Conservation (phyloP, 2,113 vertebrate species). For the Dascyllus trimaculatus region DNA sequence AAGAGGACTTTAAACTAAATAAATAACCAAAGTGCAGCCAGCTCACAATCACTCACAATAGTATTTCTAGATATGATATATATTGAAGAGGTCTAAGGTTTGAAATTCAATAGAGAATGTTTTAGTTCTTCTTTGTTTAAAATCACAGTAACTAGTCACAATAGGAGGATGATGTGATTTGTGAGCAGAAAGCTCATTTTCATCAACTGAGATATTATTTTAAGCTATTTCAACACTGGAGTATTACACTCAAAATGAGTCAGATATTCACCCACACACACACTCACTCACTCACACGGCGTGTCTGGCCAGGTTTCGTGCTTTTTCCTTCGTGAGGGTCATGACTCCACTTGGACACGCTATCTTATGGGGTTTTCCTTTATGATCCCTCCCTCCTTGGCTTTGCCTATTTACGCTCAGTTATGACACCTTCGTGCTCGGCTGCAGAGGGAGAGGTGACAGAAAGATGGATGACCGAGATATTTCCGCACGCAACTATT, state of each 20-base stretch:
- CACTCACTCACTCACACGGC: conserved; percentile 19
- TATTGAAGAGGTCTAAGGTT: too few relatives aligned
- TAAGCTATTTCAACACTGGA: not conserved
- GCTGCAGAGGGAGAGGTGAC: conserved; percentile 76
- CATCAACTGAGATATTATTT: not conserved
- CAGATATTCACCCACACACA: conserved; percentile 19
- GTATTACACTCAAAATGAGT: not conserved
- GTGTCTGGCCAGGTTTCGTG: not conserved
- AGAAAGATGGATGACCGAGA: conserved; percentile 85
- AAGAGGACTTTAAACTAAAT: too few relatives aligned
- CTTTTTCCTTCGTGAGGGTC: conserved; percentile 35
- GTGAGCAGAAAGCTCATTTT: not conserved
- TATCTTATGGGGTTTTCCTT: conserved; percentile 25
- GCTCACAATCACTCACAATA: too few relatives aligned
- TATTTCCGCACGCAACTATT: conserved; percentile 87
- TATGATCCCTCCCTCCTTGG: conserved; percentile 45
- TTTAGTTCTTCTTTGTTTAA: too few relatives aligned
- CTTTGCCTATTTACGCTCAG: conserved; percentile 49
- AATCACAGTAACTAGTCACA: too few relatives aligned
- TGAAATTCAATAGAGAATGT: too few relatives aligned
- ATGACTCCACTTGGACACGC: conserved; percentile 52
- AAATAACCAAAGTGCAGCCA: too few relatives aligned
- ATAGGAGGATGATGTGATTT: not conserved
- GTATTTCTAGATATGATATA: too few relatives aligned
- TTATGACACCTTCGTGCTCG: conserved; percentile 78